Percentiles rank a stretch among this genome's conserved stretches.
phyloP scores from a whole-genome alignment of 1,140 invertebrate genomes.

The Drosophila truncata region DNA sequence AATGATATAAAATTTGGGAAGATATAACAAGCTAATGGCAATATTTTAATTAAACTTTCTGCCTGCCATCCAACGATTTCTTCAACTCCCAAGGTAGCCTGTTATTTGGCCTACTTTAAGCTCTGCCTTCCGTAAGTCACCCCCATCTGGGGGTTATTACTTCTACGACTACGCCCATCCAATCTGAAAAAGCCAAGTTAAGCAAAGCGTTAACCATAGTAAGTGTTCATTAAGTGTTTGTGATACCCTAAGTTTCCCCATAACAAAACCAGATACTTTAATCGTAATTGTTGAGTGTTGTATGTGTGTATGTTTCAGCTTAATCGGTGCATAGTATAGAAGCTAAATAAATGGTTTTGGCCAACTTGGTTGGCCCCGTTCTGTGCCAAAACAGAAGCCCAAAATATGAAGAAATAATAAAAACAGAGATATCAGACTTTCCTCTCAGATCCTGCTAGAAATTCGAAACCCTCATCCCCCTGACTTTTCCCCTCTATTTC shows the following conservation, averaged over 20 bases:
- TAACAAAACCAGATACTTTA: conserved; percentile 4
- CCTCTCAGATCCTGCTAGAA: conserved; percentile 33
- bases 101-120: conserved; percentile 9
- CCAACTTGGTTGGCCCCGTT: conserved; percentile 36
- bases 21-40: not conserved
- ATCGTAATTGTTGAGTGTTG: conserved; percentile 41
- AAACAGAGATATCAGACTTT: conserved; percentile 52
- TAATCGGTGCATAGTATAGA: conserved; percentile 17
- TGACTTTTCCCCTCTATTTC: not conserved
- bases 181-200: conserved; percentile 31
- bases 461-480: not conserved
- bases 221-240: conserved; percentile 73
- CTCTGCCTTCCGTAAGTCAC: conserved; percentile 16
- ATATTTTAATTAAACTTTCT: conserved; percentile 2
- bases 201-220: conserved; percentile 45
- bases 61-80: not conserved
- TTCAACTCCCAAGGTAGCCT: not conserved
- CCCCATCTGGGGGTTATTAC: not conserved
- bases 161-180: conserved; percentile 15
- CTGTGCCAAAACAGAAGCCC: conserved; percentile 3
- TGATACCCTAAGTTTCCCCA: conserved; percentile 59
- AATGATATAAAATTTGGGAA: not conserved
- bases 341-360: conserved; percentile 18
- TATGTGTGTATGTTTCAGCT: conserved; percentile 30
- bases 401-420: conserved; percentile 3